phyloP scores from a whole-genome alignment of 2,797 vertebrate genomes.

The Microchirus variegatus region DNA sequence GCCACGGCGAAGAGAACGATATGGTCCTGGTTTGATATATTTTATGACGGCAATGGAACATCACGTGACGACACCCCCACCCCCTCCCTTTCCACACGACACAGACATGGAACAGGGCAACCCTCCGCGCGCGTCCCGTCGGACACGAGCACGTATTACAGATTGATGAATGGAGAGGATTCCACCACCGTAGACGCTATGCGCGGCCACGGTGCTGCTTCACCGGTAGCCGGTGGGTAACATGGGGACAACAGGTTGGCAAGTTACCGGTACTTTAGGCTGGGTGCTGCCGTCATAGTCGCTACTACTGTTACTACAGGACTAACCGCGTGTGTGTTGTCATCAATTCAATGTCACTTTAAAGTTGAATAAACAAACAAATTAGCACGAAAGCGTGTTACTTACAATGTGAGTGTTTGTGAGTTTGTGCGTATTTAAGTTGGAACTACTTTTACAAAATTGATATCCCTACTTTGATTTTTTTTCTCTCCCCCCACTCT shows the following conservation, averaged over 20 bases:
- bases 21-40: not conserved
- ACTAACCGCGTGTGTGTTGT: not conserved
- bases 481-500: no score
- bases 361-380: not conserved
- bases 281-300: not conserved
- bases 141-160: conserved; percentile 28
- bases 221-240: no score
- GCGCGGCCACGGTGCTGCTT: no score
- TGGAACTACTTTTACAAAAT: no score
- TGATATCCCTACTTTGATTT: no score
- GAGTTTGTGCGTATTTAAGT: no score
- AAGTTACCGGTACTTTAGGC: no score
- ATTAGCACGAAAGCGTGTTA: no score
- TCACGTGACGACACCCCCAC: conserved; percentile 15
- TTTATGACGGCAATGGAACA: conserved; percentile 20
- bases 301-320: not conserved
- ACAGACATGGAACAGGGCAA: not conserved
- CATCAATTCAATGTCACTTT: no score
- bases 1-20: not conserved
- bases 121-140: not conserved
- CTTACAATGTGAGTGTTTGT: no score
- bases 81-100: not conserved
- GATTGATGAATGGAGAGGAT: conserved; percentile 42
- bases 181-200: no score
- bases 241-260: no score